Percentiles rank a stretch among this genome's conserved stretches.
phyloP scores from a whole-genome alignment of 2,888 invertebrate genomes.

The Sipunculus nudus region DNA sequence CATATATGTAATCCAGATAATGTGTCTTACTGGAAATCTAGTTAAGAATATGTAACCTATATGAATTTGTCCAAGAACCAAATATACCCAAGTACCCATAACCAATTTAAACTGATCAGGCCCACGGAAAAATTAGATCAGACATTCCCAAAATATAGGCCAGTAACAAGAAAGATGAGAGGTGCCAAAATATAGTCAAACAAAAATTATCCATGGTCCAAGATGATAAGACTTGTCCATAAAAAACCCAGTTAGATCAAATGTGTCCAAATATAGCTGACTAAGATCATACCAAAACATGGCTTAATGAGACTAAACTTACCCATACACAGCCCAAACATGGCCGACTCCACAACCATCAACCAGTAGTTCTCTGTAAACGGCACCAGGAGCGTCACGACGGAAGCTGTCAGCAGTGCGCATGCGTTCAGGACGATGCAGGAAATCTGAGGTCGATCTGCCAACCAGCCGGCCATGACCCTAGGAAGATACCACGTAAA shows the following conservation, averaged over 20 bases:
- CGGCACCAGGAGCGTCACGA: constrained; percentile 47
- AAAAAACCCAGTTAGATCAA: not conserved
- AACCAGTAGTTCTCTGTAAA: constrained; percentile 46
- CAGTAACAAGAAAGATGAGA: not conserved
- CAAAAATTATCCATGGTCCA: too few species aligned
- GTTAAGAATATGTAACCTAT: too few species aligned
- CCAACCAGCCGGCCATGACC: constrained; percentile 50
- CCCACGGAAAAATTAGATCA: too few species aligned
- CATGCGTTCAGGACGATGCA: constrained; percentile 49
- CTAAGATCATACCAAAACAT: not conserved
- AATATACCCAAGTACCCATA: too few species aligned
- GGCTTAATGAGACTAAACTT: constrained; percentile 24
- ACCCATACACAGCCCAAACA: constrained; percentile 63
- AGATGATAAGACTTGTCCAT: too few species aligned
- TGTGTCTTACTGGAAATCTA: too few species aligned
- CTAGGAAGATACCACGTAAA: too few species aligned
- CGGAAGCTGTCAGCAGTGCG: constrained; percentile 47
- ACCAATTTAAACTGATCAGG: too few species aligned
- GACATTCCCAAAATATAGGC: too few species aligned
- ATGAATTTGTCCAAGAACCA: too few species aligned
- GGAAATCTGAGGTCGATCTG: constrained; percentile 46
- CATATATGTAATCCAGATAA: too few species aligned
- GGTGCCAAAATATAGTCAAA: too few species aligned
- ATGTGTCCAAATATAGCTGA: not conserved
- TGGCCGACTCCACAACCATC: constrained; percentile 43